Base-by-base conservation (phyloP, 1,140 invertebrate species). In the Centruroides vittatus region DNA sequence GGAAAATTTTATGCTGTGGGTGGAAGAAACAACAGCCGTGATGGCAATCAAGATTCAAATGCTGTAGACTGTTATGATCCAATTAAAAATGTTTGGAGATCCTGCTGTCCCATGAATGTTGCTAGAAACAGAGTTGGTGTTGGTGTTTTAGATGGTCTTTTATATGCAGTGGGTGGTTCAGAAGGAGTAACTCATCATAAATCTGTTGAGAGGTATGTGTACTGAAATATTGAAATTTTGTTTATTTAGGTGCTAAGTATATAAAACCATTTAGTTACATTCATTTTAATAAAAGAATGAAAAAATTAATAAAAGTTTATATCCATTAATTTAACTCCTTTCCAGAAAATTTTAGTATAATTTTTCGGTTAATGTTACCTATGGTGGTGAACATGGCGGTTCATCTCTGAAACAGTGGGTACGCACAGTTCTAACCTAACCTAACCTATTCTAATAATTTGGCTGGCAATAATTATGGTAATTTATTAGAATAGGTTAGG, bases 31-130 rank as follows among this genome's bases (percentile, higher is more conserved):
- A 93, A 92, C 72, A 85, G 85, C 35, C 83, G 87, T 61, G 82
- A 84, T 64, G 82, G 83, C 53, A 90, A 88, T 70, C 84, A 84
- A 60, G 78, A 79, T 64, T 75, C 74, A 46, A 84, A 85, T 73
- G 84, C 84, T 48, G 94, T 98, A 7, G 96, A 99, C 76, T 82
- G 92, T 65, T 98, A 96, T 73, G 95, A 98, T 79, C 93, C 94
- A 3, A 88, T 92, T 70, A 91, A 88, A 3, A 88, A 89, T 65
- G 93, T 98, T 73, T 98, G 95, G 95, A 89, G 93, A 76, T 93
- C 97, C 86, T 93, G 96, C 1, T 90, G 93, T 12, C 89, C 92
- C 3, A 97, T 98, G 93, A 90, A 86, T 67, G 97, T 98, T 75
- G 76, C 93, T 60, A 81, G 95, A 58, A 98, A 95, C 77, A 94